Evolutionary conservation across 2,888 invertebrate species (phyloP).

Genomic region (Drosophila melanosoma): DNA sequence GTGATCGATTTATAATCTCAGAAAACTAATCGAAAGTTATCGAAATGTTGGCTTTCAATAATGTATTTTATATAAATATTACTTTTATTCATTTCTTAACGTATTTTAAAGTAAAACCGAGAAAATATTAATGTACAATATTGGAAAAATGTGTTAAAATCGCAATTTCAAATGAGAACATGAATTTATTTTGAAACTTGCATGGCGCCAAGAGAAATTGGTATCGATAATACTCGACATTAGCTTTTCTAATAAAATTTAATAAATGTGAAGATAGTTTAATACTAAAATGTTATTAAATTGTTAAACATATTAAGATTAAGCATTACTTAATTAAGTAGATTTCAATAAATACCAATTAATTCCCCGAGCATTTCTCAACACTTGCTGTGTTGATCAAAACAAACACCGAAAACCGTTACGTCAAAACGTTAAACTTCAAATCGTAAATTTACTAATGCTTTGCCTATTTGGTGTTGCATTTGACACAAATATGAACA

Average conservation of each 20-base stretch:
- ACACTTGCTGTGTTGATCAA: constrained; percentile 31
- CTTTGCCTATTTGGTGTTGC: constrained; percentile 16
- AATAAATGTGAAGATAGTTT: background rate
- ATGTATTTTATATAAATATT: background rate
- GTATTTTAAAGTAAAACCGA: background rate
- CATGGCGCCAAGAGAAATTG: constrained; percentile 3
- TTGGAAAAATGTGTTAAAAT: background rate
- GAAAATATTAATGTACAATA: background rate
- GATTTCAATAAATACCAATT: constrained; percentile 5
- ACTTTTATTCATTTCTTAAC: background rate
- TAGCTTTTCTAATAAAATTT: background rate
- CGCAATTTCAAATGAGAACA: background rate
- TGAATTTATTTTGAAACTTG: background rate
- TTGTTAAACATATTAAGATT: background rate
- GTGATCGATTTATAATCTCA: constrained; percentile 44
- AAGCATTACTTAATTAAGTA: background rate
- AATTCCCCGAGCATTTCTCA: constrained; percentile 15
- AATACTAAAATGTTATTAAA: background rate
- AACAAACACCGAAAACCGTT: constrained; percentile 20
- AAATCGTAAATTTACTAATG: constrained; percentile 2
- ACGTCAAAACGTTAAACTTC: background rate
- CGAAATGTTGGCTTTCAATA: background rate
- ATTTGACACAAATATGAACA: constrained; percentile 53
- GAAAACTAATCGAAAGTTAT: constrained; percentile 17
- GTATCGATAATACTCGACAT: background rate